Conservation (phyloP, 2,888 invertebrate genomes). For the Biston betularia region DNA sequence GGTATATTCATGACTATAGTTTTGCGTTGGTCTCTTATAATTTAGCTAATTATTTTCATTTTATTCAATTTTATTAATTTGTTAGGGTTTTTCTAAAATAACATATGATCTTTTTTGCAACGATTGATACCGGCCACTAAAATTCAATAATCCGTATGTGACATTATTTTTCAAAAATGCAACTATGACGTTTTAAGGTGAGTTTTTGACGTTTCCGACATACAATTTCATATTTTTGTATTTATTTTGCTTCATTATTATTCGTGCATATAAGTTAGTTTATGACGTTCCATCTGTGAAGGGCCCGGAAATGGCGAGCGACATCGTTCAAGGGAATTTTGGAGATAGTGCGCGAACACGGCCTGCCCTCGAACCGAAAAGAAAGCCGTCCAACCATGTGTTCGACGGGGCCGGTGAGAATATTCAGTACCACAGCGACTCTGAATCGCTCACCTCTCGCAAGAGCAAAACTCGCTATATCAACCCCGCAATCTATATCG, state of each 20-base stretch:
- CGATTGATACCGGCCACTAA: slow-evolving; percentile 22
- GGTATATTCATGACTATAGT: too few relatives aligned
- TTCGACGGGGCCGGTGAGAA: slow-evolving; percentile 81
- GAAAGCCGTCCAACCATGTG: slow-evolving; percentile 67
- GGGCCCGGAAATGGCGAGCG: slow-evolving; percentile 64
- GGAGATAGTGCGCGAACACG: slow-evolving; percentile 73
- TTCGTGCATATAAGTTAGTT: slow-evolving; percentile 40
- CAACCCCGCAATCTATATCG: slow-evolving; percentile 87
- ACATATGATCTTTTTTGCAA: background rate
- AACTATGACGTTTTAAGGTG: slow-evolving; percentile 45
- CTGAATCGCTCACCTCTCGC: slow-evolving; percentile 71
- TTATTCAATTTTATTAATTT: too few relatives aligned
- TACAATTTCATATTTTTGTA: slow-evolving; percentile 50
- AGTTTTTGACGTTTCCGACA: slow-evolving; percentile 52
- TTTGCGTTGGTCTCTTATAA: too few relatives aligned
- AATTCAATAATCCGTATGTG: slow-evolving; percentile 10
- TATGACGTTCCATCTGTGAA: slow-evolving; percentile 28
- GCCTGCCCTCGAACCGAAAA: slow-evolving; percentile 53
- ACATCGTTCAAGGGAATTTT: slow-evolving; percentile 67
- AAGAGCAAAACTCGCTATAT: slow-evolving; percentile 83
- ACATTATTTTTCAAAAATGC: slow-evolving; percentile 32
- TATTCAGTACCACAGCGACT: slow-evolving; percentile 75
- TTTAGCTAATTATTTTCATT: too few relatives aligned
- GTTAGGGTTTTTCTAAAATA: background rate
- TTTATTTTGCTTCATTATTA: slow-evolving; percentile 49